Conservation (phyloP, 2,797 vertebrate genomes). For the Oophaga sylvatica region DNA sequence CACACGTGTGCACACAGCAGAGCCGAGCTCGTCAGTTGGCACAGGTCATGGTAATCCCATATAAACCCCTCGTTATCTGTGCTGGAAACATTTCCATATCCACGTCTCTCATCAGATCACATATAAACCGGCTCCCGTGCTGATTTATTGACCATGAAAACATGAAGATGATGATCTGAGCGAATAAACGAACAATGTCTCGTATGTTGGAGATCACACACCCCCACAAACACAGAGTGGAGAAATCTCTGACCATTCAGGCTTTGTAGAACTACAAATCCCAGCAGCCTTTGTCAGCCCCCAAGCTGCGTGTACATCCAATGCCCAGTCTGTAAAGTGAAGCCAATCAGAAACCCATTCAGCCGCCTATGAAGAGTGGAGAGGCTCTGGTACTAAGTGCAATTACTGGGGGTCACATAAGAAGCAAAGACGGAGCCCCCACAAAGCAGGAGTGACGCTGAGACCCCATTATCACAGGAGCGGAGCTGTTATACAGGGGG, state of each 20-base stretch:
- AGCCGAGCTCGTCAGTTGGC: not conserved
- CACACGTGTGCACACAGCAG: not conserved
- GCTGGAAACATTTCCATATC: not conserved
- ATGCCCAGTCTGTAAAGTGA: not conserved
- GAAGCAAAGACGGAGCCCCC: not conserved
- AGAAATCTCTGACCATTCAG: not conserved
- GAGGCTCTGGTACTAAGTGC: constrained; percentile 7
- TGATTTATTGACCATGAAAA: not conserved
- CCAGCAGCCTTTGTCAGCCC: not conserved
- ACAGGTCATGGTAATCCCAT: not conserved
- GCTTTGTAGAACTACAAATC: not conserved
- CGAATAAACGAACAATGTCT: no score
- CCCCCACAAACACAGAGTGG: not conserved
- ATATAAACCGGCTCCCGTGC: not conserved
- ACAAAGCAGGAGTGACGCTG: no score
- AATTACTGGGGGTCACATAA: constrained; percentile 6
- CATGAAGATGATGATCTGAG: not conserved
- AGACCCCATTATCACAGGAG: no score
- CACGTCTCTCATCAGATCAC: not conserved
- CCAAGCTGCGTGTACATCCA: no score
- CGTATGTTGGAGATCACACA: not conserved
- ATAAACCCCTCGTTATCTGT: not conserved
- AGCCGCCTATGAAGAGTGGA: not conserved
- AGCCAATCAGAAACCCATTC: not conserved
- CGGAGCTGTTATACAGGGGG: no score